These are phyloP conservation scores for Anneissia japonica DNA, from an alignment of 35 echinoderm and acorn worm genomes.

Conservation along the genomic window DNA sequence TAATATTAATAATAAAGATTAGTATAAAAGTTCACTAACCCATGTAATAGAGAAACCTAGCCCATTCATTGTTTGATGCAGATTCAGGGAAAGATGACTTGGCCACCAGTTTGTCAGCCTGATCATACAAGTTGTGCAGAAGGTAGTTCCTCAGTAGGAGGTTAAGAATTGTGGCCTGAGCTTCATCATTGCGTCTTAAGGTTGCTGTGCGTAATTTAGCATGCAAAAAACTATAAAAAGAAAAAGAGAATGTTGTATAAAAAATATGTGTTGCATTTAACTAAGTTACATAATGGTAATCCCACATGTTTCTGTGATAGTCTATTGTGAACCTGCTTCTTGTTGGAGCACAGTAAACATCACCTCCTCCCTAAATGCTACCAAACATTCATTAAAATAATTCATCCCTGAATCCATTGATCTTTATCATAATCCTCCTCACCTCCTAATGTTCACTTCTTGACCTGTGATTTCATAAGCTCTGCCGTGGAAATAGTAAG, in stretches of 20 bases:
- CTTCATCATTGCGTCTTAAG: constrained; percentile 88
- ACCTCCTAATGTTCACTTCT: constrained; percentile 94
- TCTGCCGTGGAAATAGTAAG: constrained; percentile 98
- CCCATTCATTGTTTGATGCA: constrained; percentile 99
- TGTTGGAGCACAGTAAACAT: too few species aligned
- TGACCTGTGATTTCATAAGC: constrained; percentile 85
- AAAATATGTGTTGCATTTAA: neutral
- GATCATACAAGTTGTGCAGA: constrained; percentile 93
- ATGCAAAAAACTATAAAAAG: constrained; percentile 78
- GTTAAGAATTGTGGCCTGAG: constrained; percentile 79
- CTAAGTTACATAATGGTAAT: too few species aligned
- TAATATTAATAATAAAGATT: too few species aligned
- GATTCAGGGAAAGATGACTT: constrained; percentile 97
- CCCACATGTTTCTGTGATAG: too few species aligned
- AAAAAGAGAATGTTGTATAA: neutral
- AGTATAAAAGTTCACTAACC: constrained; percentile 53
- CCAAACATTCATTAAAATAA: too few species aligned
- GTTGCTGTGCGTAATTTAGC: constrained; percentile 93
- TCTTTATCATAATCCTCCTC: neutral
- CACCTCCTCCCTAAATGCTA: too few species aligned
- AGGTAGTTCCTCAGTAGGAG: constrained; percentile 95
- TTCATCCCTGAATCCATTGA: too few species aligned
- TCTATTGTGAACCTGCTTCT: too few species aligned
- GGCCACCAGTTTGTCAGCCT: constrained; percentile 96
- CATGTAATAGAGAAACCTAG: constrained; percentile 94